phyloP scores from a whole-genome alignment of 2,113 vertebrate species.

The Pogona vitticeps region DNA sequence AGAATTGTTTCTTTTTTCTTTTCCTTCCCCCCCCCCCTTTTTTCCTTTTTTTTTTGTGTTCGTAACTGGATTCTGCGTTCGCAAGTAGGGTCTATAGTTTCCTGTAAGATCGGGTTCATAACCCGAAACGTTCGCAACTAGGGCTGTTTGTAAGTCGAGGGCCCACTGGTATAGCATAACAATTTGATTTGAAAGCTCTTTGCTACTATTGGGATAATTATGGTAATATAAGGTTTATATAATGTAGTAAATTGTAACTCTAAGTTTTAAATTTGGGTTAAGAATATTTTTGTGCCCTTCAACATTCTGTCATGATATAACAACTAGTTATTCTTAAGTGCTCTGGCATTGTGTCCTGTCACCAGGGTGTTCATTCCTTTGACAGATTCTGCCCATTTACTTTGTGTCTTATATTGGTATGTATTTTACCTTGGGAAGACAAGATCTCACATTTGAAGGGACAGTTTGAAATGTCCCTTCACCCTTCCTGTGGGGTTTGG shows the following conservation, averaged over 20 bases:
- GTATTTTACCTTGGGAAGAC: constrained; percentile 32
- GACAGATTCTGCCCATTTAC: constrained; percentile 30
- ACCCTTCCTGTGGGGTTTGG: constrained; percentile 15
- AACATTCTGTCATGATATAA: constrained; percentile 55
- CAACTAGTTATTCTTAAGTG: constrained; percentile 51
- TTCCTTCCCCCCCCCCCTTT: too few relatives aligned
- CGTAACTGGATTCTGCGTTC: too few relatives aligned
- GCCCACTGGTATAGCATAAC: too few relatives aligned
- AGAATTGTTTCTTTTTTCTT: too few relatives aligned
- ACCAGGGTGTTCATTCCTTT: constrained; percentile 19
- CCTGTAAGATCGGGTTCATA: too few relatives aligned
- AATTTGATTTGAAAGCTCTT: constrained; percentile 50
- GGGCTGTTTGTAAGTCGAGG: too few relatives aligned
- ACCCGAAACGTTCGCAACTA: too few relatives aligned
- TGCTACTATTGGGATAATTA: constrained; percentile 53
- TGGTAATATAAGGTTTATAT: constrained; percentile 65
- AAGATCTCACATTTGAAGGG: not conserved
- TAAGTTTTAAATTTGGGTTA: constrained; percentile 39
- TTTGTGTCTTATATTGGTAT: constrained; percentile 21
- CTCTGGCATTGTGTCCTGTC: constrained; percentile 29
- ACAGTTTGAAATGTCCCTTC: constrained; percentile 23
- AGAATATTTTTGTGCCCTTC: constrained; percentile 45
- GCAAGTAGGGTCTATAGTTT: too few relatives aligned
- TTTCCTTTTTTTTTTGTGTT: too few relatives aligned
- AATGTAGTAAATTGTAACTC: constrained; percentile 52